Evolutionary conservation across 2,113 vertebrate genomes (phyloP).

Genomic region (Oryzias woworae): DNA sequence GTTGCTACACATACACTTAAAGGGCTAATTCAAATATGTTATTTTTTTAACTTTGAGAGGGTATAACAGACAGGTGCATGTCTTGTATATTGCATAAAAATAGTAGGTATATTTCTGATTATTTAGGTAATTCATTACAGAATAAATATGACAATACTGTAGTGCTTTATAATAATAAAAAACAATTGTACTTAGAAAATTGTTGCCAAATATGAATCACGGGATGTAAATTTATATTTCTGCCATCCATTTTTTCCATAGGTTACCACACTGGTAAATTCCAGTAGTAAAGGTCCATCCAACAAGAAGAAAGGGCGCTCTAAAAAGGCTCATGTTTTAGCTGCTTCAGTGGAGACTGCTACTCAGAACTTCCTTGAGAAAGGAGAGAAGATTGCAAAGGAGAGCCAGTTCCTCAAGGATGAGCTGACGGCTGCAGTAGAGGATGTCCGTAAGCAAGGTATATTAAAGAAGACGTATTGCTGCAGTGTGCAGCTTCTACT

Average conservation of each 20-base stretch:
- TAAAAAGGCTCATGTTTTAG: slow-evolving; percentile 98
- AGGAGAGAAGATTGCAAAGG: slow-evolving; percentile 97
- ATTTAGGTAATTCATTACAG: too few species aligned
- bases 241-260: slow-evolving; percentile 44
- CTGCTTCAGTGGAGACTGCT: slow-evolving; percentile 95
- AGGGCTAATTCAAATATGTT: too few species aligned
- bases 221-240: neutral
- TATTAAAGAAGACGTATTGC: slow-evolving; percentile 43
- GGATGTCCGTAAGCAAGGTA: slow-evolving; percentile 99
- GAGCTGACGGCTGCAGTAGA: slow-evolving; percentile 96
- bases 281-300: slow-evolving; percentile 96
- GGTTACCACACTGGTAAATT: slow-evolving; percentile 98
- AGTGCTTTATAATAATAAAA: neutral
- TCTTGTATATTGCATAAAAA: too few species aligned
- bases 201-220: neutral
- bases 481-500: slow-evolving; percentile 13
- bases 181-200: neutral
- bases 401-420: slow-evolving; percentile 97
- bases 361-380: slow-evolving; percentile 98
- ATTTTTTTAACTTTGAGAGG: too few species aligned
- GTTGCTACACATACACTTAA: too few species aligned
- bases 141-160: neutral
- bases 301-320: slow-evolving; percentile 99
- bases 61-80: too few species aligned
- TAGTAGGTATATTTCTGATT: neutral